Base-by-base conservation (phyloP, 2,888 invertebrate species). In the Monoplex corrugatus region DNA sequence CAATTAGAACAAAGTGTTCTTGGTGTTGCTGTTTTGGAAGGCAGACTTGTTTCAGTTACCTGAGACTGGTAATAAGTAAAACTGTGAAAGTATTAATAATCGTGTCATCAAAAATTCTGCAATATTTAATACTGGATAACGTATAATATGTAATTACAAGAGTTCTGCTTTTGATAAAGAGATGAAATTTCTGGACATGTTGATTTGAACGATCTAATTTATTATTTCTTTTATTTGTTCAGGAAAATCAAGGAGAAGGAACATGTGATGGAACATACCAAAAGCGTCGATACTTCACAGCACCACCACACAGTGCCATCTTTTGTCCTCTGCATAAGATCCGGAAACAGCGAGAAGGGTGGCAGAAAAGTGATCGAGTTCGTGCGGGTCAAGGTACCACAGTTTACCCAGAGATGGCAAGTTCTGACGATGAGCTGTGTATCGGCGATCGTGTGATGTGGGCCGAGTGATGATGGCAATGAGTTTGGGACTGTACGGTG, bases 381-480 rank as follows among this genome's bases (percentile, higher is more conserved):
- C 87, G 90, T 13, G 90, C 89, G 3, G 90, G 91, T 13, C 89
- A 89, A 50, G 86, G 75, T 16, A 83, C 82, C n/a, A 82, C 84
- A 13, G 75, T 88, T 28, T 44, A 82, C 38, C 89, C 89, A 16
- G 72, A 88, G 78, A 57, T 80, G 44, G 28, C 86, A 8, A 68
- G 72, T 28, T 35, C 32, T 13, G 50, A 72, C 13, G 40, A 88
- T 0, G 8, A 87, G 87, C 93, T 96, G 82, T 91, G 93, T 83
- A 93, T 96, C 28, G 96, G 96, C 2, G 96, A 97, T 91, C 93
- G 96, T 86, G 96, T 97, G n/a, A 96, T 96, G 8, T 97, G 97
- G 97, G n/a, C 94, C 96, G 87, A 96, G 96, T 90, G 96, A 96
- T 92, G 94, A 95, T 63, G 96, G 96, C 3, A 96, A 96, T 2